These are phyloP conservation scores for Trogon surrucura DNA, from an alignment of 2,113 vertebrate species.

Conservation along the genomic window DNA sequence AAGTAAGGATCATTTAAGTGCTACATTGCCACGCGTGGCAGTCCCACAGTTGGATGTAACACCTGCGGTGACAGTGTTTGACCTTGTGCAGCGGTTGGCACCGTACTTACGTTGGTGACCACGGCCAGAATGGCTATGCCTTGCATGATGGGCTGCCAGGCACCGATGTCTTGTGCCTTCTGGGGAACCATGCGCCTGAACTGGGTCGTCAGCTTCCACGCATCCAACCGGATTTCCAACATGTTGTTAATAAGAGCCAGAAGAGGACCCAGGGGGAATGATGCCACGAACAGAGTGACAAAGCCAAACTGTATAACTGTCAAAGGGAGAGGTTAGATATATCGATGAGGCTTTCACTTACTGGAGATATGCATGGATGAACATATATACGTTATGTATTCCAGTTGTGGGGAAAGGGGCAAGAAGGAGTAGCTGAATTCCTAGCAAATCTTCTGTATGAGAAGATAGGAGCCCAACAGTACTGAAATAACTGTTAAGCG, in stretches of 20 bases:
- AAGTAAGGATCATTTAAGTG: neutral
- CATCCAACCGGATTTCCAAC: slow-evolving; percentile 91
- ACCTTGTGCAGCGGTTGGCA: neutral
- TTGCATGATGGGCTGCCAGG: slow-evolving; percentile 95
- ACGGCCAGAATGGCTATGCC: slow-evolving; percentile 90
- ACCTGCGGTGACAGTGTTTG: neutral
- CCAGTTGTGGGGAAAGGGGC: neutral
- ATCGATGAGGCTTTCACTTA: neutral
- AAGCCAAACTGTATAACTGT: slow-evolving; percentile 97
- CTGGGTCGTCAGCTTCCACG: slow-evolving; percentile 93
- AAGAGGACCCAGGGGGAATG: slow-evolving; percentile 93
- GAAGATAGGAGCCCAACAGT: neutral
- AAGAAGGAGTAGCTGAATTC: neutral
- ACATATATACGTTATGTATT: neutral
- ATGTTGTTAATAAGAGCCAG: slow-evolving; percentile 93
- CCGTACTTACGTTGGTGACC: slow-evolving; percentile 87
- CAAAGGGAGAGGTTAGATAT: slow-evolving; percentile 52
- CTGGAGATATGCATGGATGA: neutral
- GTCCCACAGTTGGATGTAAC: neutral
- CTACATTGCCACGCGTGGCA: fast-evolving
- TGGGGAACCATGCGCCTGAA: slow-evolving; percentile 88
- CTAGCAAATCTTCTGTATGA: neutral
- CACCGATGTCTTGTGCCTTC: slow-evolving; percentile 90
- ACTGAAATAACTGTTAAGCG: neutral
- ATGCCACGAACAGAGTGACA: slow-evolving; percentile 94